These are phyloP conservation scores for Notodromas monacha DNA, from an alignment of 2,888 invertebrate species.

Conservation along the genomic window DNA sequence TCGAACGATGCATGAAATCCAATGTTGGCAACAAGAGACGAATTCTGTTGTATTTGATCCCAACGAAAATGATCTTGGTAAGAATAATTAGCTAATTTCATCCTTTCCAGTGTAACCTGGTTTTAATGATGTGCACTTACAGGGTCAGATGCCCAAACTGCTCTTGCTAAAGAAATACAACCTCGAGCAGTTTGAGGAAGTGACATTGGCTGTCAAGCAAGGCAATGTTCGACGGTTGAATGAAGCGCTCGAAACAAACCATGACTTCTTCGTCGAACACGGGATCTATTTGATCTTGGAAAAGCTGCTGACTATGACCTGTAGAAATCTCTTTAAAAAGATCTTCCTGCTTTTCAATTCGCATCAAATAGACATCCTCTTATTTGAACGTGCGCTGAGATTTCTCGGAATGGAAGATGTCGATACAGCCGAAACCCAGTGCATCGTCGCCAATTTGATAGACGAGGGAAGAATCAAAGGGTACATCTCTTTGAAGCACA, in stretches of 20 bases:
- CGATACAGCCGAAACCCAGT: constrained; percentile 73
- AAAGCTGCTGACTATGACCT: constrained; percentile 72
- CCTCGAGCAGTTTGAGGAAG: constrained; percentile 56
- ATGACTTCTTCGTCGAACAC: constrained; percentile 67
- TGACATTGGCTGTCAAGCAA: constrained; percentile 53
- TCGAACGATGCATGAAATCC: constrained; percentile 49
- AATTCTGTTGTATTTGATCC: constrained; percentile 74
- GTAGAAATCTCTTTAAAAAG: constrained; percentile 78
- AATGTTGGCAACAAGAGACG: constrained; percentile 50
- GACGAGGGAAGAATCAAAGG: constrained; percentile 90
- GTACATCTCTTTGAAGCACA: constrained; percentile 84
- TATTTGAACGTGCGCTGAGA: constrained; percentile 45
- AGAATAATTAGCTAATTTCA: constrained; percentile 10
- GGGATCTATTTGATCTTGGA: constrained; percentile 94
- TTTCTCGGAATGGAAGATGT: constrained; percentile 39
- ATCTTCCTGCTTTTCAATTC: constrained; percentile 23
- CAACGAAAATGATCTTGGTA: constrained; percentile 71
- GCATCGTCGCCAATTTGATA: constrained; percentile 82
- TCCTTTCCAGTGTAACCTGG: background rate
- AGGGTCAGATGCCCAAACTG: constrained; percentile 66
- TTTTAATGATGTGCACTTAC: constrained; percentile 7
- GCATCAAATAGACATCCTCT: constrained; percentile 58
- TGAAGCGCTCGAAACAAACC: constrained; percentile 46
- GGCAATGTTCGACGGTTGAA: constrained; percentile 59
- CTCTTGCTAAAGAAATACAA: constrained; percentile 54